phyloP scores from a whole-genome alignment of 64 coral and sea anemone genomes.

The Actinia equina region DNA sequence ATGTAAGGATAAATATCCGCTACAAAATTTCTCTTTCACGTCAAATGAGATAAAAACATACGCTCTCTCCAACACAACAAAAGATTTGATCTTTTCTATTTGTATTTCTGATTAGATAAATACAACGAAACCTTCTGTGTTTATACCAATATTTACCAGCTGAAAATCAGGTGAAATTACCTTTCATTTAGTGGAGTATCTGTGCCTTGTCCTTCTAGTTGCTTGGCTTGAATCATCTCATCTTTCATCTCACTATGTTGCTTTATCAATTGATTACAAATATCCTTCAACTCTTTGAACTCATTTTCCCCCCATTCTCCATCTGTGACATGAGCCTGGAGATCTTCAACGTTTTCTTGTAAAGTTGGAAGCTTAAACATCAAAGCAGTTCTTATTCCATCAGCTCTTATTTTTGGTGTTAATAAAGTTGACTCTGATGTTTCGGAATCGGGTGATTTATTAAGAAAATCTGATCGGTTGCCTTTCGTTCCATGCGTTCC shows the following conservation, averaged over 20 bases:
- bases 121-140: not conserved
- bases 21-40: not conserved
- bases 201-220: slow-evolving; percentile 44
- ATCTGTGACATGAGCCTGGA: slow-evolving; percentile 72
- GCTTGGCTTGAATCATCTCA: slow-evolving; percentile 54
- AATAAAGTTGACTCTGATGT: slow-evolving; percentile 25
- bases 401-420: slow-evolving; percentile 53
- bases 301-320: slow-evolving; percentile 69
- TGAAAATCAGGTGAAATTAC: slow-evolving; percentile 14
- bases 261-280: slow-evolving; percentile 64
- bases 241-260: slow-evolving; percentile 59
- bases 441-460: not conserved
- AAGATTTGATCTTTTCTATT: not conserved
- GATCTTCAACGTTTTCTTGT: slow-evolving; percentile 67
- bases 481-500: not conserved
- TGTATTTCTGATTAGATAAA: not conserved
- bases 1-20: not conserved
- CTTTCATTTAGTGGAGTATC: not conserved
- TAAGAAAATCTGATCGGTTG: slow-evolving; percentile 19
- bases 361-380: slow-evolving; percentile 76
- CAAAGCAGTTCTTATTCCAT: slow-evolving; percentile 66
- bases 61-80: not conserved
- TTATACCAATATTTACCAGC: slow-evolving; percentile 12
- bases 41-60: not conserved
- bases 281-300: slow-evolving; percentile 64